Percentiles rank a stretch among this genome's conserved stretches.
phyloP scores from a whole-genome alignment of 1,140 invertebrate species.

The Psilanteris sp. region DNA sequence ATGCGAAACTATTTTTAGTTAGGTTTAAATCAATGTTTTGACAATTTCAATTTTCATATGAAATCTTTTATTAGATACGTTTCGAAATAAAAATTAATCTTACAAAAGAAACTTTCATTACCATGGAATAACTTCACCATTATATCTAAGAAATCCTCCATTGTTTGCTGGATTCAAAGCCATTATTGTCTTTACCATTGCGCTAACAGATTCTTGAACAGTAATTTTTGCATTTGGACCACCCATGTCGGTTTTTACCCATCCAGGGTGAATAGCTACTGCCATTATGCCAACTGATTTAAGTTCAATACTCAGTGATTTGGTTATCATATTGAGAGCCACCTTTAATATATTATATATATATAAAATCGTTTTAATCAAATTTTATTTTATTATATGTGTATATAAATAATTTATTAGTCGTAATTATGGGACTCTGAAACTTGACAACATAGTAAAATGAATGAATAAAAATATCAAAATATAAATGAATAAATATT shows the following conservation, averaged over 20 bases:
- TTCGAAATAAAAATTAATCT: too few relatives aligned
- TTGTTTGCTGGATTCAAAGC: slow-evolving; percentile 79
- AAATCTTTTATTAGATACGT: too few relatives aligned
- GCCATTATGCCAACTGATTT: slow-evolving; percentile 87
- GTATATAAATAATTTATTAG: slow-evolving; percentile 12
- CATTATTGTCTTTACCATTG: slow-evolving; percentile 84
- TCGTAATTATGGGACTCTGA: too few relatives aligned
- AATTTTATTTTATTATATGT: slow-evolving; percentile 3
- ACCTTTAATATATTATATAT: slow-evolving; percentile 79
- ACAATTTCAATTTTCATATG: too few relatives aligned
- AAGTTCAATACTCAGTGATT: slow-evolving; percentile 91
- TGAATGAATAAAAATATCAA: too few relatives aligned
- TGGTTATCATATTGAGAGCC: slow-evolving; percentile 92
- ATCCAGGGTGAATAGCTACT: slow-evolving; percentile 91
- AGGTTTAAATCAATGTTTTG: too few relatives aligned
- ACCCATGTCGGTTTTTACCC: slow-evolving; percentile 95
- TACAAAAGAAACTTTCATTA: too few relatives aligned
- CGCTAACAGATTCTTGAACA: slow-evolving; percentile 82
- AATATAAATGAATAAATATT: too few relatives aligned
- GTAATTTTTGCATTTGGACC: slow-evolving; percentile 87
- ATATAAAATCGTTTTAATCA: slow-evolving; percentile 1
- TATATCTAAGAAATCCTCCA: slow-evolving; percentile 38
- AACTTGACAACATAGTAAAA: too few relatives aligned
- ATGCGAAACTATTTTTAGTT: too few relatives aligned
- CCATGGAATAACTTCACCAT: slow-evolving; percentile 48